Evolutionary conservation across 2,888 invertebrate species (phyloP), one percentile per base, ranked within the genome.

Genomic region (Eurytoma adleriae): DNA sequence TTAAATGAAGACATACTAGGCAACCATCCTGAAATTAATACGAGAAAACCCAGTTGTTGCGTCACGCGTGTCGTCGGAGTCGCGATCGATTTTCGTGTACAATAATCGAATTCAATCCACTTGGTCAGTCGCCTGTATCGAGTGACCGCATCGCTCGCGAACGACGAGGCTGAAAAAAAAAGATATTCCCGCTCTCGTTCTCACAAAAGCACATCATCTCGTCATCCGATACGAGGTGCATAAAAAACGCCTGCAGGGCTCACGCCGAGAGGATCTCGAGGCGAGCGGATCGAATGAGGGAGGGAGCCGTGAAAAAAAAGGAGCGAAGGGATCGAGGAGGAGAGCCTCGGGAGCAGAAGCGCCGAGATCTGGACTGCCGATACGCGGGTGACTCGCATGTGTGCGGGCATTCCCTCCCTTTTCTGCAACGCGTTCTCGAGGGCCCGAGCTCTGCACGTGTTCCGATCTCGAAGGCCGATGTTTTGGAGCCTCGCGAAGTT

Each of bases 401-500:
- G 27, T 71, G 24, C 13, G 48, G 16, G 50, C 24, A 24, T 61
- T 54, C 64, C 62, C 62, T 50, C 40, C 40, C 10, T 5, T 40
- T 40, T 40, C 40, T 40, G 40, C 61, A 48, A 66, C 66, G n/a
- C 14, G 61, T 40, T 10, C 50, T 74, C 27, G n/a, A 69, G 69
- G 50, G 52, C 4, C 50, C 52, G 40, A 7, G 40, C 40, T 24
- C 14, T 40, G 61, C 79, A 74, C 75, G 79, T 79, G 71, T 67
- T 79, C 79, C 52, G 70, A 52, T 52, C 72, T 57, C 48, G 78
- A 73, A 73, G 68, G 68, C 64, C 69, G 54, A 54, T 68, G 50
- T 67, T 75, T 71, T 71, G 59, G 66, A 79, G 68, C 68, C 68
- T 62, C 27, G 66, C 69, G 48, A 75, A 67, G 70, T 79, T 79